phyloP scores from a whole-genome alignment of 2,888 invertebrate genomes.

The Timema cristinae region DNA sequence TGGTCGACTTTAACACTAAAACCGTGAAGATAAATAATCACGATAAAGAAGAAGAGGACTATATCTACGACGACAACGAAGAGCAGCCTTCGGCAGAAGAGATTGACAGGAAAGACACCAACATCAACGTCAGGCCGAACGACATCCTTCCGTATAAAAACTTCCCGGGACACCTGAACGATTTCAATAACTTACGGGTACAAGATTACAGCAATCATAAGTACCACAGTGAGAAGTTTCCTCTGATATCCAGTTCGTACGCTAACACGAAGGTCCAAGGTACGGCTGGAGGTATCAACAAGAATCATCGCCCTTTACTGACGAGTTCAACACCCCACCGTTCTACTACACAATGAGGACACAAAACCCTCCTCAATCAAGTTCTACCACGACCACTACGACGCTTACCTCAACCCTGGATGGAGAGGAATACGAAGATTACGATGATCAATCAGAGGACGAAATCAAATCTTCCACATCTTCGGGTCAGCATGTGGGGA shows the following conservation, averaged over 20 bases:
- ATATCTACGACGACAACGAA: constrained; percentile 37
- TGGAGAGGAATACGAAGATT: constrained; percentile 39
- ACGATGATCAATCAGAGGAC: constrained; percentile 34
- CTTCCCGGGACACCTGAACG: constrained; percentile 23
- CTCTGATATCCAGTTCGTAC: constrained; percentile 66
- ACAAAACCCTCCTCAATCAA: constrained; percentile 20
- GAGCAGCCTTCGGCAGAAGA: constrained; percentile 31
- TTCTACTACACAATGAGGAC: constrained; percentile 33
- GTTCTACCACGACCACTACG: constrained; percentile 29
- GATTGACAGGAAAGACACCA: constrained; percentile 48
- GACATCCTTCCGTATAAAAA: constrained; percentile 49
- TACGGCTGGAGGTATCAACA: constrained; percentile 30
- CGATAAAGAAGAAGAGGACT: constrained; percentile 36
- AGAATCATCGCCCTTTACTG: constrained; percentile 19
- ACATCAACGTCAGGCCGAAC: constrained; percentile 44
- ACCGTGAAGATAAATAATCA: constrained; percentile 38
- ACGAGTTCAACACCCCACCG: constrained; percentile 31
- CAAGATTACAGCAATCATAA: constrained; percentile 24
- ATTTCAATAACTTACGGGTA: constrained; percentile 19
- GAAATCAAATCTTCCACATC: too few species aligned
- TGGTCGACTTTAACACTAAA: constrained; percentile 57
- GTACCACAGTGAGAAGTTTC: constrained; percentile 50
- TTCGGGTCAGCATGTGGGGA: too few species aligned
- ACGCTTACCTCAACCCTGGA: constrained; percentile 34
- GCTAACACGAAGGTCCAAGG: constrained; percentile 69